These are phyloP conservation scores for Bryconaethiops microstoma DNA, from an alignment of 2,797 vertebrate genomes.

Conservation along the genomic window DNA sequence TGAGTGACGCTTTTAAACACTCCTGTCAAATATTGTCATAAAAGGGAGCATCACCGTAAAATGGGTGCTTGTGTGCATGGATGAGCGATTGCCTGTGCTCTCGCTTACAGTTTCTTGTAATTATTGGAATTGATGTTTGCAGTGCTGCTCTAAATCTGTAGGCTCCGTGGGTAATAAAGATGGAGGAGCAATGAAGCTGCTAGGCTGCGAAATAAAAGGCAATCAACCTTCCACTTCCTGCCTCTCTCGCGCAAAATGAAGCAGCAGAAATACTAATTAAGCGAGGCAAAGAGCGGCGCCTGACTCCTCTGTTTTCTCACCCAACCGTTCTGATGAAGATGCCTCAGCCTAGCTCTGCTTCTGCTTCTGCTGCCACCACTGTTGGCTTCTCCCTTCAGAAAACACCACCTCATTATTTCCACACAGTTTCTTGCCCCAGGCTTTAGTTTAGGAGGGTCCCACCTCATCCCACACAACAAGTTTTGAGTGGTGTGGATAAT, in stretches of 20 bases:
- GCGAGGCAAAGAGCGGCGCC: constrained; percentile 67
- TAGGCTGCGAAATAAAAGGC: constrained; percentile 78
- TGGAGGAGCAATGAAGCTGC: constrained; percentile 67
- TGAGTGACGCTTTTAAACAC: constrained; percentile 65
- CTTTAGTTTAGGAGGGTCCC: constrained; percentile 56
- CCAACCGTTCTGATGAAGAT: constrained; percentile 44
- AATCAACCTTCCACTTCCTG: constrained; percentile 79
- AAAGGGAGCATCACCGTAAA: constrained; percentile 64
- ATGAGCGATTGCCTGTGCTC: constrained; percentile 66
- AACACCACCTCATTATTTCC: constrained; percentile 36
- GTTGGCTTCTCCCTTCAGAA: background rate
- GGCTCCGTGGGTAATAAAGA: constrained; percentile 76
- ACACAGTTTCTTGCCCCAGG: constrained; percentile 10
- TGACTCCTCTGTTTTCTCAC: constrained; percentile 55
- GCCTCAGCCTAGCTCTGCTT: background rate
- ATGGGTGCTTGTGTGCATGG: constrained; percentile 39
- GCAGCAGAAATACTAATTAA: constrained; percentile 83
- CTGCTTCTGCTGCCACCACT: constrained; percentile 25
- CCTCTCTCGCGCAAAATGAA: constrained; percentile 72
- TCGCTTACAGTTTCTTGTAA: constrained; percentile 76
- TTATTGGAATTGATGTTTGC: constrained; percentile 81
- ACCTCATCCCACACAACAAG: constrained; percentile 14
- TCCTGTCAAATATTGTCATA: constrained; percentile 71
- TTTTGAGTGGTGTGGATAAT: background rate
- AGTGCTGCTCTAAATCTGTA: constrained; percentile 74